These are phyloP conservation scores for Macrosteles quadrilineatus DNA, from an alignment of 1,140 invertebrate species.

Conservation along the genomic window DNA sequence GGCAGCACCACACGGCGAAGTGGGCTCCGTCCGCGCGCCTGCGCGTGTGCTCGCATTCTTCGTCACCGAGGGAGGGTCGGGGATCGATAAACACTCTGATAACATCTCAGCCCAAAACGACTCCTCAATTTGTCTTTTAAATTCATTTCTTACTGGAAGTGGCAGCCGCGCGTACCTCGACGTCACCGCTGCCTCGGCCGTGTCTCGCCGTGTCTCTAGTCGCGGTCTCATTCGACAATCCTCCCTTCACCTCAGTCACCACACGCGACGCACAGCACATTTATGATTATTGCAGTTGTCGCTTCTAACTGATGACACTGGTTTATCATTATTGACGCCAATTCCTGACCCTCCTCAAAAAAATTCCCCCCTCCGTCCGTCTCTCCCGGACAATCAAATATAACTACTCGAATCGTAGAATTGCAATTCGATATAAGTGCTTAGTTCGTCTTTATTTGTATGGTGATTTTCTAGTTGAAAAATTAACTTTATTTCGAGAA, in stretches of 20 bases:
- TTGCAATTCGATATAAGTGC: too few species aligned
- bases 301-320: conserved; percentile 32
- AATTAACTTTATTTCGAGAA: background rate
- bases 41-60: conserved; percentile 16
- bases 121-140: conserved; percentile 28
- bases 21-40: background rate
- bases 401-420: conserved; percentile 8
- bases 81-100: conserved; percentile 29
- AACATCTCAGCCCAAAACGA: conserved; percentile 29
- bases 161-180: background rate
- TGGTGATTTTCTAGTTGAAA: background rate
- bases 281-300: conserved; percentile 34
- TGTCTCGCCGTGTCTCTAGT: too few species aligned
- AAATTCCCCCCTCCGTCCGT: conserved; percentile 24
- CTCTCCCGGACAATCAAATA: conserved; percentile 25
- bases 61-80: conserved; percentile 7
- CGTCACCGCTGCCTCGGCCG: too few species aligned
- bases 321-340: conserved; percentile 41
- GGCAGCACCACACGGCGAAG: background rate
- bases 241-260: background rate
- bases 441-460: background rate
- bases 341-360: conserved; percentile 41
- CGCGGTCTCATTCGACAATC: background rate
- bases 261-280: background rate
- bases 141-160: conserved; percentile 26